Base-by-base conservation (phyloP, 2,113 vertebrate genomes). In the Salvelinus namaycush region DNA sequence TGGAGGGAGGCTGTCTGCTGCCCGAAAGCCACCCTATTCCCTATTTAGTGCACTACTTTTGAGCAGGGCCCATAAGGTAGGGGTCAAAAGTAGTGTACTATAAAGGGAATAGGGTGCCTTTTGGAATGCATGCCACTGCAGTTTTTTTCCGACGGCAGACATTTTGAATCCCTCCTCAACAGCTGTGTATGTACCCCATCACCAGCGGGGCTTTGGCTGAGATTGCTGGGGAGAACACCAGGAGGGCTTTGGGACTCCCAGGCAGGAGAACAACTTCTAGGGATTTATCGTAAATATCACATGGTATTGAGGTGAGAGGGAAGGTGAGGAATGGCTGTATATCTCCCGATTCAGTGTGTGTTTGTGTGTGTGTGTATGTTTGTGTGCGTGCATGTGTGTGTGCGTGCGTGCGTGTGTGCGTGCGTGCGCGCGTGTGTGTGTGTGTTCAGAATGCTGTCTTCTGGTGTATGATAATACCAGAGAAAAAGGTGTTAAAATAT, bases 401-500 rank as follows among this genome's bases (percentile, higher is more conserved):
- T 3, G 11, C 4, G 3, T 4, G 13, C 3, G 12, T 51, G 2
- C 0, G 48, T 51, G 11, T 14, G 48, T 14, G 48, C 3, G 9
- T 14, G 9, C 3, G 9, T 5, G 11, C 1, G 48, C 3, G 48
- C 0, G 48, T 3, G 48, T 11, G 48, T 13, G 49, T 51, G 49
- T 51, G 51, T 54, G 5, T 18, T 54, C 54, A 60, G 59, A 83
- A 76, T 68, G 83, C 83, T 62, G 75, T 70, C 86, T 81, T 75
- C 83, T 87, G 69, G 76, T 90, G 89, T 91, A 89, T 87, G 83
- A 91, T 87, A 86, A 86, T 73, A 54, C 51, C 14, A 54, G 51
- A 48, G 81, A 48, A 76, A 79, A 87, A 86, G 77, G 83, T 85
- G 87, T 89, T 88, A 78, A 86, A 89, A 87, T 88, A 88, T 86